These are phyloP conservation scores for Fukomys damarensis DNA, from an alignment of 2,113 vertebrate genomes.

Conservation along the genomic window DNA sequence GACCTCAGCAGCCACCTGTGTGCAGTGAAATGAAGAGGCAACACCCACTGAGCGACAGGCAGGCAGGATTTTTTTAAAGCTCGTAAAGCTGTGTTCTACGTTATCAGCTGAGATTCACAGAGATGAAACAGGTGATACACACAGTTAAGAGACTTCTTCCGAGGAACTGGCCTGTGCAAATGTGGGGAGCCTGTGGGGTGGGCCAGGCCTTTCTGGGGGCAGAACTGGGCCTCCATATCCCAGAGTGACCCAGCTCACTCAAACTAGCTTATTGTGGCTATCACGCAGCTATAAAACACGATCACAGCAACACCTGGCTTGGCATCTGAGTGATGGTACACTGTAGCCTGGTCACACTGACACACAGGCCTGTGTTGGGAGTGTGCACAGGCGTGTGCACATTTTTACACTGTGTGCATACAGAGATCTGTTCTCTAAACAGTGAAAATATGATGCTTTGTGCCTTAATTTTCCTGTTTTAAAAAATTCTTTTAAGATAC, in stretches of 20 bases:
- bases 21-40: not conserved
- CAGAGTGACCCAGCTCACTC: not conserved
- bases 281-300: not conserved
- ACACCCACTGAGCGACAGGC: not conserved
- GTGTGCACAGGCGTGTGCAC: not conserved
- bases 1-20: not conserved
- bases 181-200: not conserved
- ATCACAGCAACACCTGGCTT: not conserved
- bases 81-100: not conserved
- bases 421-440: not conserved
- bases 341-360: not conserved
- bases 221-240: not conserved
- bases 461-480: not conserved
- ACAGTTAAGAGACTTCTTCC: not conserved
- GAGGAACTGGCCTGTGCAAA: not conserved
- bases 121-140: not conserved
- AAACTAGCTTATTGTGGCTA: not conserved
- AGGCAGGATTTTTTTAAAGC: not conserved
- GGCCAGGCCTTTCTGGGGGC: not conserved
- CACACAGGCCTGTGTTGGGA: not conserved
- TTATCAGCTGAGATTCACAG: not conserved
- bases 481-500: not conserved
- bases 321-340: accelerated
- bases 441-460: not conserved
- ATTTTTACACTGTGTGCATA: not conserved